These are phyloP conservation scores for Drosophila yakuba DNA, from an alignment of 1,140 invertebrate genomes.

Conservation along the genomic window DNA sequence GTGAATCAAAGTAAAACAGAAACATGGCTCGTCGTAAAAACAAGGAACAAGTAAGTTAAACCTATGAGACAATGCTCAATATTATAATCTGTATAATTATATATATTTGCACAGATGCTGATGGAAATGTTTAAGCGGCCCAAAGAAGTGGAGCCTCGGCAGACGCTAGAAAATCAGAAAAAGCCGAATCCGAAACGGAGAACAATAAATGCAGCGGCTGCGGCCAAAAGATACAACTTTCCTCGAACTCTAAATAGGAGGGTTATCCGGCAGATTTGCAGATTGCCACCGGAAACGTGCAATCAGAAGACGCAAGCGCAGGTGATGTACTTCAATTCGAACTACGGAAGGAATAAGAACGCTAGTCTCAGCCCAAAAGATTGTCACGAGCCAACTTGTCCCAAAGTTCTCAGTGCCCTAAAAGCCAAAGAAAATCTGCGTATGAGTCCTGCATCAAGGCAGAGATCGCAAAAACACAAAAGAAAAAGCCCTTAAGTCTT, in stretches of 20 bases:
- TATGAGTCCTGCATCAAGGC: not conserved
- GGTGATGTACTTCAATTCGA: slow-evolving; percentile 29
- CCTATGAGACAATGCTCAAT: no score
- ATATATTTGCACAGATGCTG: not conserved
- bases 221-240: not conserved
- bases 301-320: not conserved
- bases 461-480: not conserved
- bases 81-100: no score
- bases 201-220: not conserved
- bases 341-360: slow-evolving; percentile 1
- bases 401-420: no score
- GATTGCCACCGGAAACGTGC: not conserved
- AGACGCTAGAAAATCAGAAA: not conserved
- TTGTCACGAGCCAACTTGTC: slow-evolving; percentile 4
- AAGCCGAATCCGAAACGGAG: not conserved
- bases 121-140: not conserved
- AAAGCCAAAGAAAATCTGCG: not conserved
- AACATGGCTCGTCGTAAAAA: not conserved
- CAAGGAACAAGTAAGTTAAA: not conserved
- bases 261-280: slow-evolving; percentile 25
- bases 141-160: no score
- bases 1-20: not conserved
- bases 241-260: not conserved
- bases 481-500: not conserved
- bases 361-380: not conserved